A percentile compares a stretch with the other conserved stretches of the same genome.
These are phyloP conservation scores for Panonychus citri DNA, from an alignment of 1,140 invertebrate genomes.

Conservation along the genomic window DNA sequence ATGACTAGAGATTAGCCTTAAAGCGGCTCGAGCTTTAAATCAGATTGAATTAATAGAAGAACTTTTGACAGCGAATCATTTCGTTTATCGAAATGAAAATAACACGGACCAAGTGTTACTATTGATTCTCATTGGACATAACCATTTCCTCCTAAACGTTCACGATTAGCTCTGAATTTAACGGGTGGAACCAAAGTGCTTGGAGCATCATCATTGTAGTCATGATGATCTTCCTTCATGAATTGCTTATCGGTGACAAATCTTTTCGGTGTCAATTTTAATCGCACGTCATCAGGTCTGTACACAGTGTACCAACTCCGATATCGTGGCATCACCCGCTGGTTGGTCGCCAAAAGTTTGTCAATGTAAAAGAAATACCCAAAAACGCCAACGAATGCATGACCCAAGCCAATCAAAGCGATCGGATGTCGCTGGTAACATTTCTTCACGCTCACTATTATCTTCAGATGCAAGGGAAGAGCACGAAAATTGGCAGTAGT, in stretches of 20 bases:
- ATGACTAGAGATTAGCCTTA: no score
- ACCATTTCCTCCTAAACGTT: not conserved
- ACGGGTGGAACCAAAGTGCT: not conserved
- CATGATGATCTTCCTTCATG: not conserved
- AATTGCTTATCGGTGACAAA: not conserved
- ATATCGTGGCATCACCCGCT: not conserved
- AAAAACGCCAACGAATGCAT: not conserved
- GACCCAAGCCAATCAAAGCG: not conserved
- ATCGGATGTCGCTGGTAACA: not conserved
- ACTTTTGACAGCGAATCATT: no score
- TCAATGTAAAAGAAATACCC: not conserved
- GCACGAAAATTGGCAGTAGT: not conserved
- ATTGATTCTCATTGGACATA: not conserved
- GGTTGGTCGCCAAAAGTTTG: not conserved
- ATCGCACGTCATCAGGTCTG: not conserved
- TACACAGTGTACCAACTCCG: not conserved
- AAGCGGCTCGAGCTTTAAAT: no score
- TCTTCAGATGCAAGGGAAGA: not conserved
- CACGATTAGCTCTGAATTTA: not conserved
- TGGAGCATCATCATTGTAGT: not conserved
- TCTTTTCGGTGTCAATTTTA: not conserved
- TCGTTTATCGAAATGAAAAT: no score
- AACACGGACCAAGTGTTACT: no score
- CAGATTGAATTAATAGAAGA: no score
- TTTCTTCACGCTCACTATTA: not conserved